phyloP scores from a whole-genome alignment of 2,888 invertebrate species.

The Leptopilina syphax region DNA sequence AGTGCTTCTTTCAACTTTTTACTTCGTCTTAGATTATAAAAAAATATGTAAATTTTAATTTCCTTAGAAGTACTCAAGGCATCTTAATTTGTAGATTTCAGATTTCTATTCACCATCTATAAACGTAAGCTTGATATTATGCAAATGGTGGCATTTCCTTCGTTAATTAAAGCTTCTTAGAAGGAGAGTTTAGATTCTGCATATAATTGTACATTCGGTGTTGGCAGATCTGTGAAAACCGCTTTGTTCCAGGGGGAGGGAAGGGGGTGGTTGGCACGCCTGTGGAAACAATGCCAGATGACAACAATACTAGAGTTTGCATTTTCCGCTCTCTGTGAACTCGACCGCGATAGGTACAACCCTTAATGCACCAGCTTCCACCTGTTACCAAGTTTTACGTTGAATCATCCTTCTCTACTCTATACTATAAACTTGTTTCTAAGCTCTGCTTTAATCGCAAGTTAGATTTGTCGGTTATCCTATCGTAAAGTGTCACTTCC shows the following conservation, averaged over 20 bases:
- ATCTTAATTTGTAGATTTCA: background rate
- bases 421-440: constrained; percentile 10
- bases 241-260: constrained; percentile 6
- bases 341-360: constrained; percentile 7
- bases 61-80: too few species aligned
- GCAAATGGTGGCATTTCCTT: constrained; percentile 3
- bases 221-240: constrained; percentile 16
- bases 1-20: too few species aligned
- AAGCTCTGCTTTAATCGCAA: constrained; percentile 7
- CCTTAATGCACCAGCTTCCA: background rate
- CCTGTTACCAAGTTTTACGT: constrained; percentile 15
- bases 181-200: background rate
- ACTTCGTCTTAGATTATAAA: too few species aligned
- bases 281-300: constrained; percentile 30
- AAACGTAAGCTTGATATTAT: background rate
- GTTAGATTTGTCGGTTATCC: constrained; percentile 5
- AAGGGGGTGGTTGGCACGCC: background rate
- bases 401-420: background rate
- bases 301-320: constrained; percentile 24
- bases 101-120: background rate
- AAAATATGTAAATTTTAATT: too few species aligned
- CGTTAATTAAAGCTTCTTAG: constrained; percentile 20
- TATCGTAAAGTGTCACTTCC: background rate
- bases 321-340: constrained; percentile 29
- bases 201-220: constrained; percentile 8